Evolutionary conservation across 53 echinoderm and acorn worm species (phyloP).

Genomic region (Pentamera pediparva): DNA sequence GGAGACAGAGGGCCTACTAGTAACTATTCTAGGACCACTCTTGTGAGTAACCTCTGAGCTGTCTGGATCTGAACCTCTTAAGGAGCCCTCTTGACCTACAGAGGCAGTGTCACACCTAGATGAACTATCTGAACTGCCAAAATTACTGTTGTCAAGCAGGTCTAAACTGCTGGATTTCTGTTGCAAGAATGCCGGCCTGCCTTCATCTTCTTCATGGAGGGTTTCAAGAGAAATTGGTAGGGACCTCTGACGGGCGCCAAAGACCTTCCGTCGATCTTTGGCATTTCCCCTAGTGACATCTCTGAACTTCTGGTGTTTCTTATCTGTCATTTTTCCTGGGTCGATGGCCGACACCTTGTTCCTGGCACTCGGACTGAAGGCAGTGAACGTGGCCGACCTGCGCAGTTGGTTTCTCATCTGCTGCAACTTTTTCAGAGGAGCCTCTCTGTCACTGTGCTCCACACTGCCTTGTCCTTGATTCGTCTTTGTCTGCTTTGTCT

Average conservation of each 20-base stretch:
- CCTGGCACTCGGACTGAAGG: slow-evolving; percentile 41
- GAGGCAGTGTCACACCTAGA: neutral
- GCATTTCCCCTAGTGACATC: slow-evolving; percentile 39
- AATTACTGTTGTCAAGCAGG: neutral
- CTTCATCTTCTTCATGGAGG: slow-evolving; percentile 89
- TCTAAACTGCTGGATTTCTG: slow-evolving; percentile 25
- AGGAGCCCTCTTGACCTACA: neutral
- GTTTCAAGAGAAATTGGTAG: slow-evolving; percentile 92
- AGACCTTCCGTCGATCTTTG: slow-evolving; percentile 73
- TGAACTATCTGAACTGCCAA: neutral
- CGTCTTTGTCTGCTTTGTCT: neutral
- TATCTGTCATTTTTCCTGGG: slow-evolving; percentile 40
- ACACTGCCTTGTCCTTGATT: neutral
- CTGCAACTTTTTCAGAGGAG: slow-evolving; percentile 59
- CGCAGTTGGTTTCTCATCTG: slow-evolving; percentile 63
- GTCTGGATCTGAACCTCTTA: neutral
- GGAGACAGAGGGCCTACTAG: neutral
- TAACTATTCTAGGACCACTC: neutral
- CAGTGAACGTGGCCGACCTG: slow-evolving; percentile 49
- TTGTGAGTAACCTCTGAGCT: neutral
- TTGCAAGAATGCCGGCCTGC: slow-evolving; percentile 35
- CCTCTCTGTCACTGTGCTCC: slow-evolving; percentile 44
- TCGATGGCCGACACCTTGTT: too few relatives aligned
- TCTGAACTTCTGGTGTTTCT: slow-evolving; percentile 28
- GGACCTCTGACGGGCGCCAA: slow-evolving; percentile 80